Evolutionary conservation across 2,888 invertebrate genomes (phyloP).

Genomic region (Rhagonycha lutea): DNA sequence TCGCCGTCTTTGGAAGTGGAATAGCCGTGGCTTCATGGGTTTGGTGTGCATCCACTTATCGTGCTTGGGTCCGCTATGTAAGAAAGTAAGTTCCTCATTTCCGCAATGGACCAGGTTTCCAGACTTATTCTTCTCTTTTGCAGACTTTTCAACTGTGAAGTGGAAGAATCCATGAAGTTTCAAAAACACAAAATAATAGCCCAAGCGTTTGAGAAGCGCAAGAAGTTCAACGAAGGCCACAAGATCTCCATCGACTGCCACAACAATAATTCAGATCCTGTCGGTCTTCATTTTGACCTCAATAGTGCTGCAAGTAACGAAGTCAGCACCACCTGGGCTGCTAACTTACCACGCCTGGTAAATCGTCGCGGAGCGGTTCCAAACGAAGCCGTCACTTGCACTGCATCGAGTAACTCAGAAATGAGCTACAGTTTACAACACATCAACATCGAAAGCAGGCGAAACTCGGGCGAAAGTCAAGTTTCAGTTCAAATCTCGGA

Average conservation of each 20-base stretch:
- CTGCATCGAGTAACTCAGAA: conserved; percentile 61
- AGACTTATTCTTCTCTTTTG: background rate
- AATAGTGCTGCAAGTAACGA: conserved; percentile 79
- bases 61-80: conserved; percentile 85
- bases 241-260: conserved; percentile 86
- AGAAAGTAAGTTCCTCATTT: conserved; percentile 64
- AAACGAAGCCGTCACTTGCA: conserved; percentile 58
- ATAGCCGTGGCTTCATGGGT: conserved; percentile 93
- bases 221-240: conserved; percentile 82
- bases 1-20: conserved; percentile 83
- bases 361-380: conserved; percentile 82
- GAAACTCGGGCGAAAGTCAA: conserved; percentile 88
- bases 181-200: conserved; percentile 90
- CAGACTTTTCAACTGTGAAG: conserved; percentile 74
- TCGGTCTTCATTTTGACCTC: conserved; percentile 75
- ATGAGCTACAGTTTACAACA: conserved; percentile 78
- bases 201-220: conserved; percentile 85
- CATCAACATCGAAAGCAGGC: conserved; percentile 83
- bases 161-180: conserved; percentile 70
- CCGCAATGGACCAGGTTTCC: background rate
- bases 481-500: conserved; percentile 84
- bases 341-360: conserved; percentile 85
- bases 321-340: conserved; percentile 90
- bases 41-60: conserved; percentile 84
- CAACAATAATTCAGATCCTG: conserved; percentile 84